Evolutionary conservation across 2,888 invertebrate genomes (phyloP).

Genomic region (Erynnis tages): DNA sequence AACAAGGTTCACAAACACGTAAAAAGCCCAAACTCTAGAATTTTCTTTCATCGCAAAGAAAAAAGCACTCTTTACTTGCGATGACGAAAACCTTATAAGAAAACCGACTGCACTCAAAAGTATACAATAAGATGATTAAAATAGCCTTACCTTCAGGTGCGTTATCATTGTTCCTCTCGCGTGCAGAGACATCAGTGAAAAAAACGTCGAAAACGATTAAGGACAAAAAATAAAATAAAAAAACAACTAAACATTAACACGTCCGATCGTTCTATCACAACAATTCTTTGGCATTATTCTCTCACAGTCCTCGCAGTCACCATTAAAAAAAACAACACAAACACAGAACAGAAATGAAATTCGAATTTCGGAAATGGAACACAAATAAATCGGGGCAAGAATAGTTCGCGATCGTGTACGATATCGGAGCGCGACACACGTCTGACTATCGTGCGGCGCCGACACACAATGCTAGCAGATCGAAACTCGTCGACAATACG

Average conservation of each 20-base stretch:
- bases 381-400: slow-evolving; percentile 44
- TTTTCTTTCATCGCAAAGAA: too few species aligned
- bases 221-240: slow-evolving; percentile 50
- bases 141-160: slow-evolving; percentile 63
- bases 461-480: slow-evolving; percentile 80
- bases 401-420: slow-evolving; percentile 62
- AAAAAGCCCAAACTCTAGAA: too few species aligned
- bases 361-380: slow-evolving; percentile 45
- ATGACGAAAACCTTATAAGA: slow-evolving; percentile 8
- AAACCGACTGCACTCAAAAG: neutral
- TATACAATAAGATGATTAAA: neutral
- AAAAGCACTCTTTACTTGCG: too few species aligned
- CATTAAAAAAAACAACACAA: slow-evolving; percentile 44
- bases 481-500: slow-evolving; percentile 79
- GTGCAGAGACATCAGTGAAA: slow-evolving; percentile 68
- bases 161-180: slow-evolving; percentile 75
- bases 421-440: slow-evolving; percentile 56
- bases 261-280: slow-evolving; percentile 65
- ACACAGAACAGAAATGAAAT: slow-evolving; percentile 25
- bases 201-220: slow-evolving; percentile 46
- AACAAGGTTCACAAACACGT: too few species aligned
- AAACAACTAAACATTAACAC: slow-evolving; percentile 55
- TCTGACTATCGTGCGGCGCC: slow-evolving; percentile 58
- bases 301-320: slow-evolving; percentile 51
- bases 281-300: slow-evolving; percentile 70